A percentile compares a stretch with the other conserved stretches of the same genome.
These are phyloP conservation scores for Bradypus variegatus DNA, from an alignment of 2,797 vertebrate genomes.

Conservation along the genomic window DNA sequence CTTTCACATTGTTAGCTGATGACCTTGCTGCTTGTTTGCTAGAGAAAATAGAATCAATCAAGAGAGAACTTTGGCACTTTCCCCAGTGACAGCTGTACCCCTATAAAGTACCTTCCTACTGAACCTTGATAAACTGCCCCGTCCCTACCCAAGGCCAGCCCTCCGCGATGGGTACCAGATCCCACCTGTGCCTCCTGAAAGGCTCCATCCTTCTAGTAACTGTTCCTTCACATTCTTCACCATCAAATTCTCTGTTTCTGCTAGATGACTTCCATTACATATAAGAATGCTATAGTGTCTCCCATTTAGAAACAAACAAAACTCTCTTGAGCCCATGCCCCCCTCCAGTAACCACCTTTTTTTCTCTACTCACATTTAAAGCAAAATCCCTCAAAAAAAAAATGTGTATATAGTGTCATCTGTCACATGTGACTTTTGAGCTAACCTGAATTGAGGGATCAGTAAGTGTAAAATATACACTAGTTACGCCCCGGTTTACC, in stretches of 20 bases:
- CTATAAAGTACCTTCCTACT: neutral
- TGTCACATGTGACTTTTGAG: neutral
- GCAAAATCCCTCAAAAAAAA: neutral
- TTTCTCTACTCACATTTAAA: neutral
- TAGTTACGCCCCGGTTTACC: too few relatives aligned
- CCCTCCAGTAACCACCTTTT: neutral
- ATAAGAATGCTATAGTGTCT: neutral
- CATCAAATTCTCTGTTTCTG: neutral
- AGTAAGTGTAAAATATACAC: neutral
- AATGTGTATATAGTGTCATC: fast-evolving
- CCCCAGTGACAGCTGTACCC: neutral
- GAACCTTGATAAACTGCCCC: neutral
- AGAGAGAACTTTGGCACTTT: neutral
- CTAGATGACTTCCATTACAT: neutral
- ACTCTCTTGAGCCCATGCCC: neutral
- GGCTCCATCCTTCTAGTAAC: neutral
- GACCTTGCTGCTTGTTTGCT: neutral
- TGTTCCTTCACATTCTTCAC: neutral
- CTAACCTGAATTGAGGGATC: neutral
- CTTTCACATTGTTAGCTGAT: neutral
- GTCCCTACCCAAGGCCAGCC: neutral
- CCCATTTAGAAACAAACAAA: neutral
- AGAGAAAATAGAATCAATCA: neutral
- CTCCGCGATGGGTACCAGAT: neutral
- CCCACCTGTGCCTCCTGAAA: neutral